Base-by-base conservation (phyloP, 2,888 invertebrate genomes). In the Colletes collaris region DNA sequence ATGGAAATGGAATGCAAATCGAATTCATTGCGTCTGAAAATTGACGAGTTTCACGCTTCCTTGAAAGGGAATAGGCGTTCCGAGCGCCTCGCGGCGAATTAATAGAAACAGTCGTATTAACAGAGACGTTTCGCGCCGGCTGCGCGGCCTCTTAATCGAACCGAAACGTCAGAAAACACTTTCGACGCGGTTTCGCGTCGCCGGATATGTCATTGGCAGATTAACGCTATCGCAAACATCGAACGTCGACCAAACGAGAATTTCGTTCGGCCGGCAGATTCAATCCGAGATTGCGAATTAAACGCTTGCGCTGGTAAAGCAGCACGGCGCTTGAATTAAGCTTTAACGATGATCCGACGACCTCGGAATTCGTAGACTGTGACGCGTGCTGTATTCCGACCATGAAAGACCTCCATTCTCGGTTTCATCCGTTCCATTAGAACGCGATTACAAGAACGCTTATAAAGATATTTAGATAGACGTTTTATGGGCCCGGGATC, bases 1-100 rank as follows among this genome's bases (percentile, higher is more conserved):
- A 79, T 79, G 81, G 81, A 63, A 75, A 74, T 75, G 67, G 74
- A 70, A 79, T 79, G 81, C 79, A 81, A 81, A 81, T 79, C 79
- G 75, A 70, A 81, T 81, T 81, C 79, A 64, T 75, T 64, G 59
- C 80, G 56, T 78, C 70, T 63, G 66, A 55, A 55, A 75, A 79
- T 75, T 64, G 79, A 79, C 40, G 81, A 73, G 63, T 66, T 66
- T 56, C 65, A 50, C 40, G 62, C 65, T 73, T 64, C 35, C 75
- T 63, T 27, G 79, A 70, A 70, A 65, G 64, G 37, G 66, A n/a
- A 35, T 49, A n/a, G 55, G 44, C 50, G 53, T 62, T 65, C 58
- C 6, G 27, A 3, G 6, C 16, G 40, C 46, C 40, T n/a, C 35
- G 8, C 44, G 16, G 4, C 46, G 55, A 56, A 58, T 60, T 65